Base-by-base conservation (phyloP, 1,140 invertebrate genomes). In the Papilio aristodemus region DNA sequence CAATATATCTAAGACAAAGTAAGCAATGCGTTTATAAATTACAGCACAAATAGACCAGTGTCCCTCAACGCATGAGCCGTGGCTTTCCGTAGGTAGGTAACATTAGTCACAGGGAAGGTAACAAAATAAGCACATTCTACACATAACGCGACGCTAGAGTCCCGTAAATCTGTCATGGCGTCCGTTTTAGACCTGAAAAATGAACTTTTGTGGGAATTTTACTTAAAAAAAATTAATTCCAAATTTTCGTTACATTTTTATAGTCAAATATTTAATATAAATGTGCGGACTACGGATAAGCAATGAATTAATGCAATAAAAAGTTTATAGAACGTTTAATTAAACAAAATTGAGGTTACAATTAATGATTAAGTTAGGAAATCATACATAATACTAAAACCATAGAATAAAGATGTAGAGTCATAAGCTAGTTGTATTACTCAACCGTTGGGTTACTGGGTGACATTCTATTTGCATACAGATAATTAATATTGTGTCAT, bases 131-230 rank as follows among this genome's bases (percentile, higher is more conserved):
- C 4, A 50, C 46, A 50, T 10, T 50, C 3, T 22, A 22, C 46
- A 50, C 46, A 50, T 22, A 50, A 50, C 19, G 46, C 19, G 19
- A 22, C 46, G 46, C 19, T 22, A 11, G 46, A 50, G 46, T 50
- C 19, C 17, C 46, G 46, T 50, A 50, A 50, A 50, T 50, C 43
- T 50, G 43, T 50, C 43, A 50, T 22, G 43, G 43, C 43, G 43
- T 50, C 43, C 43, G 43, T 19, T 50, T n/a, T 50, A 50, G 43
- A 17, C 43, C 43, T 50, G 43, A 50, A 50, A 50, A 50, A 50
- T 50, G 43, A 1, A 50, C 14, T 22, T 50, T 50, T 50, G 43
- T 50, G 43, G 43, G 14, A 22, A 50, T 50, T 50, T 50, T 50
- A 50, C 43, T 14, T 50, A 9, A 13, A 39, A 39, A 50, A 50